These are phyloP conservation scores for Cephonodes hylas DNA, from an alignment of 2,888 invertebrate species.

Conservation along the genomic window DNA sequence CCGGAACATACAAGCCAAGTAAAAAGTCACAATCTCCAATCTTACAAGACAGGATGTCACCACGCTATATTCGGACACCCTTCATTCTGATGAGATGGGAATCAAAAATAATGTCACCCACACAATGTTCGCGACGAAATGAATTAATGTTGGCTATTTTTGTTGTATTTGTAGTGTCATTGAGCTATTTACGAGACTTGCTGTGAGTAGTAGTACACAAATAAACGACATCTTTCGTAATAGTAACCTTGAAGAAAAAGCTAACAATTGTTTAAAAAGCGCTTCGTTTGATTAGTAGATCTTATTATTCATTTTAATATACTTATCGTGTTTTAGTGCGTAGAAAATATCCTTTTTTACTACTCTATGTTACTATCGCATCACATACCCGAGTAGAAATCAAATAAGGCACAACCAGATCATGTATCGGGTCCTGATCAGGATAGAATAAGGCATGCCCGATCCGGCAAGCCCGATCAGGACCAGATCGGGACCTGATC, in stretches of 20 bases:
- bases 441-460: no score
- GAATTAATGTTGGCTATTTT: slow-evolving; percentile 4
- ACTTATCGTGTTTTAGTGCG: no score
- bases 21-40: slow-evolving; percentile 27
- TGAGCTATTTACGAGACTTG: background rate
- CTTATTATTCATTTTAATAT: background rate
- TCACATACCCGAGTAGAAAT: no score
- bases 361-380: no score
- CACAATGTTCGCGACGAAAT: slow-evolving; percentile 24
- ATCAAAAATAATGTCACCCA: slow-evolving; percentile 28
- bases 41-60: slow-evolving; percentile 42
- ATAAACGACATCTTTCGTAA: background rate
- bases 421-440: no score
- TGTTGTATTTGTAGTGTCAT: background rate
- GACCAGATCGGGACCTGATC: no score
- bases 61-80: slow-evolving; percentile 40
- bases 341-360: no score
- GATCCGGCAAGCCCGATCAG: no score
- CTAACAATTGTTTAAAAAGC: background rate
- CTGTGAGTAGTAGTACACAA: background rate
- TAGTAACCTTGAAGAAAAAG: background rate
- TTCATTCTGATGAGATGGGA: slow-evolving; percentile 29
- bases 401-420: no score
- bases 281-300: background rate
- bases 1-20: slow-evolving; percentile 21